Evolutionary conservation across 2,113 vertebrate genomes (phyloP), one percentile per base, ranked within the genome.

Genomic region (Periophthalmodon schlosseri): DNA sequence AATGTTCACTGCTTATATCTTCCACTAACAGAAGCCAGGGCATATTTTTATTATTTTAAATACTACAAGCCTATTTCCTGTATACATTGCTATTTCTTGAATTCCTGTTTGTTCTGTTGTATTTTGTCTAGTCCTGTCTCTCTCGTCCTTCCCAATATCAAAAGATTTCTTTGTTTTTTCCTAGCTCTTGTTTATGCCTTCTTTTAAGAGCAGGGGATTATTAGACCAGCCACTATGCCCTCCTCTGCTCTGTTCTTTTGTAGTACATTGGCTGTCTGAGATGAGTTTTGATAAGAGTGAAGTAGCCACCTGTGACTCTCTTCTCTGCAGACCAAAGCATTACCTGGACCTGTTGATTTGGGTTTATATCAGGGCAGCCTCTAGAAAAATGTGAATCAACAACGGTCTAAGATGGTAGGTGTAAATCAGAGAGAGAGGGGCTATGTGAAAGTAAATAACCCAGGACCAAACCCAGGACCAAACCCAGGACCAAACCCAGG

Each of bases 341-440:
- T 80, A 74, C 79, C 79, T 84, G 73, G 80, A 68, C 81, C 69
- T 78, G 89, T 68, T 87, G 92, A 91, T 90, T 63, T 52, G 49
- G 16, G 28, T 76, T 70, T 75, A 28, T 83, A 21, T 87, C 82
- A 86, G 60, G 81, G 81, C 76, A 44, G 81, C 81, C 86, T n/a
- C 11, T 70, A 76, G 82, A 77, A 81, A 88, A 86, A 83, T 68
- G 73, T 71, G 75, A 82, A 91, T 92, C 28, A 28, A 28, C 28
- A 28, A 28, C 28, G 3, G 72, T 77, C 49, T 52, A 20, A 52
- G 16, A 52, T 18, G 4, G 49, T 52, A 3, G 16, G 16, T 18
- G 2, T 52, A 20, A 52, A 50, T 50, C 49, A 50, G 49, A 52
- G 15, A 52, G 15, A 20, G 28, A 3, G 13, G 49, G 15, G 49